These are phyloP conservation scores for Dolichallabes microphthalmus DNA, from an alignment of 2,113 vertebrate genomes.

Conservation along the genomic window DNA sequence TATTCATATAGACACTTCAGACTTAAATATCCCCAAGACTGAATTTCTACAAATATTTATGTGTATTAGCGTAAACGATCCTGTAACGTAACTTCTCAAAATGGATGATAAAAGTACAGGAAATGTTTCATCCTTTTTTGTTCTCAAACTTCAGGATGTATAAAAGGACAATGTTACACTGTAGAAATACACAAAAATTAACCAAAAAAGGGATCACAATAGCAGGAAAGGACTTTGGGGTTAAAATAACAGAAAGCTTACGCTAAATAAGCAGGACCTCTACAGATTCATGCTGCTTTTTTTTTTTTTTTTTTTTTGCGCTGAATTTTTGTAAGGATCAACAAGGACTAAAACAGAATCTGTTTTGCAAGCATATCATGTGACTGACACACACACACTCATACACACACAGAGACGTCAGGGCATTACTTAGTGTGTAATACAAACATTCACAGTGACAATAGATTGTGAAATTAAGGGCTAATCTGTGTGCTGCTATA, in stretches of 20 bases:
- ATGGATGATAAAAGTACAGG: neutral
- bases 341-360: slow-evolving; percentile 9
- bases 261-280: slow-evolving; percentile 15
- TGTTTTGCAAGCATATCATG: slow-evolving; percentile 8
- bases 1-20: neutral
- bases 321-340: neutral
- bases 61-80: neutral
- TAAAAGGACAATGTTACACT: neutral
- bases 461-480: slow-evolving; percentile 12
- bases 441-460: neutral
- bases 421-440: slow-evolving; percentile 3
- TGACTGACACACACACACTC: slow-evolving; percentile 29
- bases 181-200: neutral
- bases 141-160: slow-evolving; percentile 3
- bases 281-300: neutral
- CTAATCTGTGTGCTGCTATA: slow-evolving; percentile 43
- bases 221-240: slow-evolving; percentile 35
- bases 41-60: neutral
- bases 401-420: neutral
- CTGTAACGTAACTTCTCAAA: neutral
- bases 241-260: slow-evolving; percentile 25
- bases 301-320: neutral
- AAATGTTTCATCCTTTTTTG: neutral
- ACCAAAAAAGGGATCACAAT: slow-evolving; percentile 23
- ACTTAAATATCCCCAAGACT: neutral